phyloP scores from a whole-genome alignment of 2,797 vertebrate species.

The Chloroceryle amazona region DNA sequence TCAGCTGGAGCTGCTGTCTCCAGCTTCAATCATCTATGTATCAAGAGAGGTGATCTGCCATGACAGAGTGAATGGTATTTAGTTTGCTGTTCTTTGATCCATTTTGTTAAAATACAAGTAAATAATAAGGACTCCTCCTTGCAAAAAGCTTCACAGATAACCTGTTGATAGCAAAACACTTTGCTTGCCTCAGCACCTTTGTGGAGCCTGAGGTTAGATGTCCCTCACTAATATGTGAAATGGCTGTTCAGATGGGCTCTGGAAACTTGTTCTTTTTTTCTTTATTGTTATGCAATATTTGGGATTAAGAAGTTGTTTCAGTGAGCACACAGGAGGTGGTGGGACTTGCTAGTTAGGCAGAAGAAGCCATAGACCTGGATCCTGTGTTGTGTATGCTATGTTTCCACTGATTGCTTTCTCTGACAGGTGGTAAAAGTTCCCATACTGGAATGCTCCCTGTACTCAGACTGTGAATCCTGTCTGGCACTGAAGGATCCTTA shows the following conservation, averaged over 20 bases:
- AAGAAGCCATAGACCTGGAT: neutral
- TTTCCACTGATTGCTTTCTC: slow-evolving; percentile 13
- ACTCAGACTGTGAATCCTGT: slow-evolving; percentile 91
- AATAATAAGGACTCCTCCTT: neutral
- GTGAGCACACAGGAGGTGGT: neutral
- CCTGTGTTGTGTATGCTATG: neutral
- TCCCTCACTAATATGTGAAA: neutral
- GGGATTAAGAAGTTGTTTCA: neutral
- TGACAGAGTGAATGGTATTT: neutral
- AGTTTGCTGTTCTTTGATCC: neutral
- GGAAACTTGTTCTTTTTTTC: neutral
- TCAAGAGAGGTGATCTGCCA: neutral
- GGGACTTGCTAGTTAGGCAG: neutral
- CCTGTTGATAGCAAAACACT: neutral
- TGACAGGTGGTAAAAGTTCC: slow-evolving; percentile 92
- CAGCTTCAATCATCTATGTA: neutral
- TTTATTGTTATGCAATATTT: neutral
- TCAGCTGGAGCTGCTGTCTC: neutral
- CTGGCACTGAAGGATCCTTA: slow-evolving; percentile 92
- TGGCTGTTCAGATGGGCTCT: neutral
- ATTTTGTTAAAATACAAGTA: neutral
- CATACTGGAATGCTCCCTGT: slow-evolving; percentile 91
- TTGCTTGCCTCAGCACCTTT: neutral
- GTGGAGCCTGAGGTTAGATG: neutral
- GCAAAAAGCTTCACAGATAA: neutral